Evolutionary conservation across 2,113 vertebrate species (phyloP).

Genomic region (Myotis brandtii): DNA sequence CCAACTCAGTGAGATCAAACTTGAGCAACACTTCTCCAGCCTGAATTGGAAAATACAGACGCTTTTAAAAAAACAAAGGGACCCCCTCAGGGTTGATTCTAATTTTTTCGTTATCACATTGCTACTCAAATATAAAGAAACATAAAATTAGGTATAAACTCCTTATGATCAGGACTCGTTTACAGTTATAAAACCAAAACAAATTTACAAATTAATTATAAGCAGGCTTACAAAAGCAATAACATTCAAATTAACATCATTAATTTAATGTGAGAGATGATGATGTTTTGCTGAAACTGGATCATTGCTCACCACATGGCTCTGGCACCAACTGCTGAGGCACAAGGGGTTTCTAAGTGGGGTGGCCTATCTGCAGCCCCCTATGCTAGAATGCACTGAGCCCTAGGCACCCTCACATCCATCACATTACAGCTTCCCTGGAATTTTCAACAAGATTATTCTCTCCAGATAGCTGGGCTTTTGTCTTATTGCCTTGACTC

Average conservation of each 20-base stretch:
- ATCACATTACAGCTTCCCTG: background rate
- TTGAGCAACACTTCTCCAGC: background rate
- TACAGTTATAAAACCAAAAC: slow-evolving; percentile 72
- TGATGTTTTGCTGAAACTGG: slow-evolving; percentile 61
- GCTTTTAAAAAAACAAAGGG: background rate
- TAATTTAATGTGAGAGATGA: slow-evolving; percentile 75
- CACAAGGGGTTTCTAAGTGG: background rate
- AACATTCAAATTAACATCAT: slow-evolving; percentile 77
- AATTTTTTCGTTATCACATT: slow-evolving; percentile 13
- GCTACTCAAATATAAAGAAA: slow-evolving; percentile 66
- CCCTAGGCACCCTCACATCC: background rate
- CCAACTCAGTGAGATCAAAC: background rate
- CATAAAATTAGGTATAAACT: slow-evolving; percentile 55
- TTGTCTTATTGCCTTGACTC: background rate
- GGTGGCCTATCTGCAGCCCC: background rate
- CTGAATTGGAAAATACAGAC: background rate
- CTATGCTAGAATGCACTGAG: background rate
- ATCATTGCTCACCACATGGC: slow-evolving; percentile 47
- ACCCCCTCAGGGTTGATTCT: background rate
- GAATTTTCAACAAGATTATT: background rate
- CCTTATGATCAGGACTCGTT: slow-evolving; percentile 29
- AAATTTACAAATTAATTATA: slow-evolving; percentile 76
- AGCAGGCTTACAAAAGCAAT: slow-evolving; percentile 73
- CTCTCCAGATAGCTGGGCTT: background rate
- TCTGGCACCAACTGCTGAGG: background rate